Evolutionary conservation across 2,888 invertebrate genomes (phyloP).

Genomic region (Hypselothyrea guttata): DNA sequence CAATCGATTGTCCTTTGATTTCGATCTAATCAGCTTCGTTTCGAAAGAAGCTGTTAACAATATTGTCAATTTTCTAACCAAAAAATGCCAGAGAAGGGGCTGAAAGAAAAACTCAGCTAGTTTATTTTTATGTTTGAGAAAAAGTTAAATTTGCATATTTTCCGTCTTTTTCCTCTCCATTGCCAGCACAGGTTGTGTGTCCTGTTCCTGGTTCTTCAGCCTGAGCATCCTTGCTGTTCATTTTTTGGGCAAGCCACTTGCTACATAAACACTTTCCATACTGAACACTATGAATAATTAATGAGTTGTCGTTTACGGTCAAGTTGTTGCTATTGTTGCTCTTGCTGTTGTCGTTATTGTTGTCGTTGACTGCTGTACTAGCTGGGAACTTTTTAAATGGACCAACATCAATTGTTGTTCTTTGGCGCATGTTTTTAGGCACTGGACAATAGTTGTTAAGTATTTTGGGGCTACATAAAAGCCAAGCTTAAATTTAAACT

Average conservation of each 20-base stretch:
- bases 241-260: conserved; percentile 56
- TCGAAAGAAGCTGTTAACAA: conserved; percentile 69
- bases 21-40: conserved; percentile 68
- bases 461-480: conserved; percentile 34
- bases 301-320: conserved; percentile 45
- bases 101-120: conserved; percentile 33
- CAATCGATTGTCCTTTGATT: conserved; percentile 31
- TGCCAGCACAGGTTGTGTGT: background rate
- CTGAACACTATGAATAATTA: conserved; percentile 72
- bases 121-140: conserved; percentile 64
- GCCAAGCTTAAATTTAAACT: background rate
- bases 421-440: conserved; percentile 36
- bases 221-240: conserved; percentile 40
- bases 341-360: conserved; percentile 4
- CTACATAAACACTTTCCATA: conserved; percentile 69
- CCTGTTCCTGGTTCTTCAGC: conserved; percentile 7
- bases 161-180: conserved; percentile 15
- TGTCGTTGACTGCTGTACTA: background rate
- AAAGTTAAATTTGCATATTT: conserved; percentile 68
- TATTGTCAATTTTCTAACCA: conserved; percentile 64
- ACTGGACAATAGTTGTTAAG: conserved; percentile 45
- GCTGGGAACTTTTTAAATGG: conserved; percentile 34
- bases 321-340: conserved; percentile 8
- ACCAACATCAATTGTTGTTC: conserved; percentile 26
- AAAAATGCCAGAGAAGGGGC: background rate